Conservation (phyloP, 2,797 vertebrate species). For the Pteropus rufus region DNA sequence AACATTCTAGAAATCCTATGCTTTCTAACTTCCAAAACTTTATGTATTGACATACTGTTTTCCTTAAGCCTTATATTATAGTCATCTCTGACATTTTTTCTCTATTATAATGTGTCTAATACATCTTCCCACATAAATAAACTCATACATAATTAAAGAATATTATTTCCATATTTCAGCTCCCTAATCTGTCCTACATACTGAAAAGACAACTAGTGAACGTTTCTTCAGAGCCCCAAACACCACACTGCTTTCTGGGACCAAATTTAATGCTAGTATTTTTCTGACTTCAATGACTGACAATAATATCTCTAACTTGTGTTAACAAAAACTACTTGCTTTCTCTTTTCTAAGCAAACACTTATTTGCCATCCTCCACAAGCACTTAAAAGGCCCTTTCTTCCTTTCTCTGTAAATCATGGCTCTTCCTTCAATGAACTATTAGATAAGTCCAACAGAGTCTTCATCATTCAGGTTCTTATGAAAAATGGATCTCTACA, state of each 20-base stretch:
- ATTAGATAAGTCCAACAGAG: not conserved
- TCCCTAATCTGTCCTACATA: not conserved
- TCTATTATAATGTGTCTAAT: not conserved
- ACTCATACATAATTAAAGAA: not conserved
- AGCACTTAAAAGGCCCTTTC: not conserved
- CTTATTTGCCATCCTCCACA: not conserved
- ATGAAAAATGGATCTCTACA: not conserved
- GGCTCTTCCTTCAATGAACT: not conserved
- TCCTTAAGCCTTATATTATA: not conserved
- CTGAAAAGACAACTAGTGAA: not conserved
- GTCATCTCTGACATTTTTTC: not conserved
- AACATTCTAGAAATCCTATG: not conserved
- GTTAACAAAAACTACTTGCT: slow-evolving; percentile 6
- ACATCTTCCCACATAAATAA: slow-evolving; percentile 22
- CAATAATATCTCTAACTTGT: not conserved
- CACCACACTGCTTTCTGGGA: not conserved
- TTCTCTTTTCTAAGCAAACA: not conserved
- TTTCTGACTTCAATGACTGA: not conserved
- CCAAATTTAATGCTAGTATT: not conserved
- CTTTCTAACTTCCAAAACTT: slow-evolving; percentile 20
- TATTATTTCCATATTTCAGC: not conserved
- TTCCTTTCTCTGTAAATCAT: slow-evolving; percentile 22
- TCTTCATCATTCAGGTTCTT: not conserved
- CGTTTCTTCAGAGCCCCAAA: not conserved
- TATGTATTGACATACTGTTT: not conserved